Conservation (phyloP, 2,113 vertebrate species). For the Cepphus grylle region DNA sequence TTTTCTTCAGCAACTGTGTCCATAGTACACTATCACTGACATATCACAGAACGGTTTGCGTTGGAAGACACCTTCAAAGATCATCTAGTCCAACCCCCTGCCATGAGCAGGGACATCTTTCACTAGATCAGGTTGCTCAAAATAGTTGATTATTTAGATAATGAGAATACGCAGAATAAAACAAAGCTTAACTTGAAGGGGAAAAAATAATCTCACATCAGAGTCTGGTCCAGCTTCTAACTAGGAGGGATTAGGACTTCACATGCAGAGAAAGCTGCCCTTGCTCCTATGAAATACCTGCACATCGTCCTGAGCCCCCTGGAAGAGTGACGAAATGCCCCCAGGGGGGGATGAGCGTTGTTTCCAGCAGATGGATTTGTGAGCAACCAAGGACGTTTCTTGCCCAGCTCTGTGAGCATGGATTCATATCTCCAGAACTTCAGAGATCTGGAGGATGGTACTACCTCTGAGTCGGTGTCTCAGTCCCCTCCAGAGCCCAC, state of each 20-base stretch:
- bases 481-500: background rate
- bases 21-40: background rate
- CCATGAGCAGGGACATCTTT: background rate
- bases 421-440: background rate
- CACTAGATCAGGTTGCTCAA: background rate
- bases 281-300: background rate
- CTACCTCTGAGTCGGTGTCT: background rate
- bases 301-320: background rate
- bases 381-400: background rate
- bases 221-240: background rate
- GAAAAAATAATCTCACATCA: background rate
- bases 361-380: background rate
- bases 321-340: background rate
- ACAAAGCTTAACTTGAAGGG: background rate
- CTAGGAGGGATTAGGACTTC: background rate
- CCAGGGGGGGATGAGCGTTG: background rate
- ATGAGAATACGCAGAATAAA: background rate
- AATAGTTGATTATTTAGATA: background rate
- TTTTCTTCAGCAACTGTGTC: background rate
- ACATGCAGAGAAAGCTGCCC: background rate
- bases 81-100: background rate
- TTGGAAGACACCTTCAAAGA: background rate
- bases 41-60: background rate
- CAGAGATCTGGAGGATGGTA: background rate
- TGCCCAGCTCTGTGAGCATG: background rate